These are phyloP conservation scores for Istiophorus platypterus DNA, from an alignment of 2,113 vertebrate genomes.

Conservation along the genomic window DNA sequence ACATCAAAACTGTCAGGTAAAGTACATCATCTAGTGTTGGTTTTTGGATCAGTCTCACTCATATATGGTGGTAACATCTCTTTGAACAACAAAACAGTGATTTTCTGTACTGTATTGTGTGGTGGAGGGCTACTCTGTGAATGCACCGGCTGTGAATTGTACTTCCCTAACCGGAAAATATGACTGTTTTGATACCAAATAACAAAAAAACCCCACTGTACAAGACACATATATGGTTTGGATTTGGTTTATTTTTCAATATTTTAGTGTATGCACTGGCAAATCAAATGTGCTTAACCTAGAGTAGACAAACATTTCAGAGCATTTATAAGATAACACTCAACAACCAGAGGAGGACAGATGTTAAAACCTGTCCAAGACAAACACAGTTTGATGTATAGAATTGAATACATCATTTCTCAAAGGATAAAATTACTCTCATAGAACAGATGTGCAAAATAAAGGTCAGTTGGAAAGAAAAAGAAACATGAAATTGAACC, in stretches of 20 bases:
- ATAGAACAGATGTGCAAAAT: constrained; percentile 29
- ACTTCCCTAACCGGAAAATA: constrained; percentile 37
- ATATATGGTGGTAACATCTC: neutral
- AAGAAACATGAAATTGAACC: neutral
- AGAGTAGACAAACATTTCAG: constrained; percentile 31
- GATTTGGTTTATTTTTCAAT: constrained; percentile 54
- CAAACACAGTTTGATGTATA: neutral
- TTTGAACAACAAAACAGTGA: constrained; percentile 20
- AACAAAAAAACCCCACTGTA: neutral
- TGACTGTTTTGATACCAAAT: constrained; percentile 4
- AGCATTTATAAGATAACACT: constrained; percentile 21
- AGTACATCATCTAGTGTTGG: constrained; percentile 38
- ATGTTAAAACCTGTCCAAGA: constrained; percentile 9
- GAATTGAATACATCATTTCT: constrained; percentile 33
- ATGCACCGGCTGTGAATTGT: constrained; percentile 11
- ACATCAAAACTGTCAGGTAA: constrained; percentile 56
- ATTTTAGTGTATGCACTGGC: constrained; percentile 47
- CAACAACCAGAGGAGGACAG: constrained; percentile 5
- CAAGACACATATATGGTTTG: neutral
- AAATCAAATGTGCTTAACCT: constrained; percentile 41
- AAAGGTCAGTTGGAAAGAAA: constrained; percentile 18
- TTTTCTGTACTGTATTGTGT: constrained; percentile 17
- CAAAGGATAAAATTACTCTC: neutral
- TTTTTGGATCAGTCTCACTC: constrained; percentile 40
- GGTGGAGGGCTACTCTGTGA: neutral